These are phyloP conservation scores for Helobdella robusta DNA, from an alignment of 2,888 invertebrate species.

Conservation along the genomic window DNA sequence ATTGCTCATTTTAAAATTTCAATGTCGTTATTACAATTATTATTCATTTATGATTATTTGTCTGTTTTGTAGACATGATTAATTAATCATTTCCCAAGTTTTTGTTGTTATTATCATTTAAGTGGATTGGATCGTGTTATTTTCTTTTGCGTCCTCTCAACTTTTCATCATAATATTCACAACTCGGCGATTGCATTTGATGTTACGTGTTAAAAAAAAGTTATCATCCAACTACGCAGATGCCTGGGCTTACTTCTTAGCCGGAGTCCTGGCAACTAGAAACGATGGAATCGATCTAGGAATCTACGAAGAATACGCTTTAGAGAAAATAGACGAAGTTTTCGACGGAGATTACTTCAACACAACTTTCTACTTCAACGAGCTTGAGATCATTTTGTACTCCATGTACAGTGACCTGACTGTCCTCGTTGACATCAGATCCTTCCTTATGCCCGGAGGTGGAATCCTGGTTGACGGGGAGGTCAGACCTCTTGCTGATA, in stretches of 20 bases:
- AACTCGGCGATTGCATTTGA: no score
- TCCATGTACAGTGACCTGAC: background rate
- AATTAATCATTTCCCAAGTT: background rate
- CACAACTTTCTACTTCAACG: background rate
- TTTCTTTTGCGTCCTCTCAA: no score
- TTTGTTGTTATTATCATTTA: background rate
- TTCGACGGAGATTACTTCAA: background rate
- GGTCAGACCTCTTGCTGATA: background rate
- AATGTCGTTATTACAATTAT: no score
- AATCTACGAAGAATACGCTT: background rate
- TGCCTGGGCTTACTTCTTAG: constrained; percentile 18
- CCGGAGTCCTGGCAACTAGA: background rate
- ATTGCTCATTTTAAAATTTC: no score
- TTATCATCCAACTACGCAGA: background rate
- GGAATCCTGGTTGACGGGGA: background rate
- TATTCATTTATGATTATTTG: background rate
- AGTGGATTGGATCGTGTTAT: background rate
- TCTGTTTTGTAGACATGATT: background rate
- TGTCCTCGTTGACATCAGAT: background rate
- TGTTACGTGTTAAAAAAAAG: background rate
- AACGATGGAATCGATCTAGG: background rate
- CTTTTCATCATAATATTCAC: no score
- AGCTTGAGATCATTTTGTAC: background rate
- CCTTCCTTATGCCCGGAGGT: constrained; percentile 22
- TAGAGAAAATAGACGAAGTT: background rate